Conservation (phyloP, 2,113 vertebrate species). For the Microcebus lehilahytsara region DNA sequence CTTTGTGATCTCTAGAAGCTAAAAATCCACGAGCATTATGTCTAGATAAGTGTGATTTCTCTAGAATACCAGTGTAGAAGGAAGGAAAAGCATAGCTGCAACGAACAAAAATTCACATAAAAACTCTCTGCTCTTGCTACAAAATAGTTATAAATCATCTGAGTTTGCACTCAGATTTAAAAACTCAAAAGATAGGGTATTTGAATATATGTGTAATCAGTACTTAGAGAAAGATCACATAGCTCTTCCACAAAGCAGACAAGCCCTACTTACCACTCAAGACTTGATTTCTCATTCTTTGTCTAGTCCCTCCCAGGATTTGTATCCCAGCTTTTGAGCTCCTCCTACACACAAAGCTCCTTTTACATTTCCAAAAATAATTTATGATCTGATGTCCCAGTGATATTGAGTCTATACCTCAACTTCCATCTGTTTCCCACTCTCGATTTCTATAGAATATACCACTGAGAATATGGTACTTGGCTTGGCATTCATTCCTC, state of each 20-base stretch:
- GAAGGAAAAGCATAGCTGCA: slow-evolving; percentile 45
- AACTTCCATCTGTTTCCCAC: slow-evolving; percentile 75
- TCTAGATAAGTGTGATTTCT: slow-evolving; percentile 62
- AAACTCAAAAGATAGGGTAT: neutral
- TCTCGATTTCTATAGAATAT: slow-evolving; percentile 67
- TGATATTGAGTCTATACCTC: slow-evolving; percentile 80
- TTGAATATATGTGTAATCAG: slow-evolving; percentile 51
- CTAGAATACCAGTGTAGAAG: slow-evolving; percentile 57
- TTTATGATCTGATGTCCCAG: slow-evolving; percentile 79
- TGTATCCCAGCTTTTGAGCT: slow-evolving; percentile 56
- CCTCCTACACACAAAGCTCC: slow-evolving; percentile 73
- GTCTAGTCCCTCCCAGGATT: slow-evolving; percentile 52
- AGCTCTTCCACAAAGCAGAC: neutral
- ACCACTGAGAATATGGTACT: slow-evolving; percentile 71
- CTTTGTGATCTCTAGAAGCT: slow-evolving; percentile 58
- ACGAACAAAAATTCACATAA: neutral
- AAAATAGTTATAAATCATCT: slow-evolving; percentile 31
- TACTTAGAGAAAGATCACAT: neutral
- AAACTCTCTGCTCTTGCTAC: neutral
- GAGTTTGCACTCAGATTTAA: neutral
- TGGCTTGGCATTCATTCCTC: slow-evolving; percentile 66
- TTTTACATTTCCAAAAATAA: slow-evolving; percentile 75
- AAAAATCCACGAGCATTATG: slow-evolving; percentile 53
- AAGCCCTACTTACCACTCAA: slow-evolving; percentile 33
- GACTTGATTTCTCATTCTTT: slow-evolving; percentile 44